Conservation (phyloP, 1,140 invertebrate genomes). For the Bombus waltoni region DNA sequence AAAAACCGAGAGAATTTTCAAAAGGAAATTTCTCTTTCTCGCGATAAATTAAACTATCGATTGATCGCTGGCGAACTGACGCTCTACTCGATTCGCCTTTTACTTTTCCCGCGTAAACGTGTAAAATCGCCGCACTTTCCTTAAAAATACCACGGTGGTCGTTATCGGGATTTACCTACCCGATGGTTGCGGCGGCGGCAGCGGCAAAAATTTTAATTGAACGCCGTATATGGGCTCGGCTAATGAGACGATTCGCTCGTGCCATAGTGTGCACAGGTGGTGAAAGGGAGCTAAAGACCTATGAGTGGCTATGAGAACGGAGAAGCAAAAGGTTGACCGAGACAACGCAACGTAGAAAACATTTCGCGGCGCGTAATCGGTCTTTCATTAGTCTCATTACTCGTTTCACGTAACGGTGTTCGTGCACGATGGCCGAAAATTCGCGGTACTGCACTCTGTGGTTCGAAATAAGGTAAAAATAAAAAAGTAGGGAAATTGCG, state of each 20-base stretch:
- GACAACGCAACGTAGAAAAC: conserved; percentile 24
- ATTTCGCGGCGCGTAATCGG: conserved; percentile 31
- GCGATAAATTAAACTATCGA: not conserved
- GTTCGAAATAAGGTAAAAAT: too few relatives aligned
- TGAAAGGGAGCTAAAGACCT: conserved; percentile 60
- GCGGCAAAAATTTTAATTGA: conserved; percentile 68
- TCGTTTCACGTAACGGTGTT: not conserved
- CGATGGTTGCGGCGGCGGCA: not conserved
- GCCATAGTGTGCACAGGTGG: conserved; percentile 57
- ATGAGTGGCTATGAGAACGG: conserved; percentile 42
- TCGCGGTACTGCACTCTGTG: not conserved
- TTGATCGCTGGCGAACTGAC: not conserved
- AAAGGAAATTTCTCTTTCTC: not conserved
- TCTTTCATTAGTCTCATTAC: too few relatives aligned
- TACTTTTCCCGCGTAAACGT: conserved; percentile 30
- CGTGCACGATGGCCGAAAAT: not conserved
- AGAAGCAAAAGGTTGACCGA: conserved; percentile 55
- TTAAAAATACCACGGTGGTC: conserved; percentile 40
- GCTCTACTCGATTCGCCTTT: not conserved
- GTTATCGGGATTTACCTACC: conserved; percentile 63
- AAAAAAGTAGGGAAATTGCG: too few relatives aligned
- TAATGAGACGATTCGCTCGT: conserved; percentile 68
- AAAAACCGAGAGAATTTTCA: too few relatives aligned
- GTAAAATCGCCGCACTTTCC: not conserved
- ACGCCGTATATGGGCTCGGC: conserved; percentile 58